phyloP scores from a whole-genome alignment of 2,888 invertebrate genomes.

The Drosophila barbarae region DNA sequence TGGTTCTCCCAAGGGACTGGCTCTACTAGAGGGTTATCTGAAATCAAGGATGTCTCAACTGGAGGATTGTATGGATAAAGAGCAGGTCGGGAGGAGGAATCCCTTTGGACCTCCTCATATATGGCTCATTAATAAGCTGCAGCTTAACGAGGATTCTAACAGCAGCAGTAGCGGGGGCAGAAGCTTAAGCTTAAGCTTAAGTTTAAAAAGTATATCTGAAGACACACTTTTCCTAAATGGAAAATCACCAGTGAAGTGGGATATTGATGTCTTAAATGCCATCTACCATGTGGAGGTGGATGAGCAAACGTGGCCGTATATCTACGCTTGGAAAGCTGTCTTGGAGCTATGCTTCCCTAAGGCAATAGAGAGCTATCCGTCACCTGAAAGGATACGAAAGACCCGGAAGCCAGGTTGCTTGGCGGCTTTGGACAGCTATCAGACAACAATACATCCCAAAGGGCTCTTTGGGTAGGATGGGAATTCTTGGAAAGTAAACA shows the following conservation, averaged over 20 bases:
- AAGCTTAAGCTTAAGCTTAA: not conserved
- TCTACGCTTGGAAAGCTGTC: slow-evolving; percentile 87
- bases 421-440: not conserved
- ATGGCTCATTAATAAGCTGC: too few species aligned
- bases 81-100: too few species aligned
- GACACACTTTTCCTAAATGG: slow-evolving; percentile 68
- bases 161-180: too few species aligned
- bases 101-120: too few species aligned
- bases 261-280: slow-evolving; percentile 89
- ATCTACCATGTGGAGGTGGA: slow-evolving; percentile 82
- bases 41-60: slow-evolving; percentile 81
- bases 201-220: not conserved
- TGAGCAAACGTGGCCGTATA: slow-evolving; percentile 84
- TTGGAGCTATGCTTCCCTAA: slow-evolving; percentile 81
- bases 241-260: slow-evolving; percentile 87
- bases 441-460: slow-evolving; percentile 1
- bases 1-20: slow-evolving; percentile 86
- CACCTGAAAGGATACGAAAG: not conserved
- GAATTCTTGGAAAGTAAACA: too few species aligned
- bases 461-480: not conserved
- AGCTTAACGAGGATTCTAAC: too few species aligned
- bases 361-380: slow-evolving; percentile 80
- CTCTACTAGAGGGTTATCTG: slow-evolving; percentile 82
- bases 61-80: slow-evolving; percentile 84
- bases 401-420: not conserved